These are phyloP conservation scores for Pseudococcus longispinus DNA, from an alignment of 2,888 invertebrate species.

Conservation along the genomic window DNA sequence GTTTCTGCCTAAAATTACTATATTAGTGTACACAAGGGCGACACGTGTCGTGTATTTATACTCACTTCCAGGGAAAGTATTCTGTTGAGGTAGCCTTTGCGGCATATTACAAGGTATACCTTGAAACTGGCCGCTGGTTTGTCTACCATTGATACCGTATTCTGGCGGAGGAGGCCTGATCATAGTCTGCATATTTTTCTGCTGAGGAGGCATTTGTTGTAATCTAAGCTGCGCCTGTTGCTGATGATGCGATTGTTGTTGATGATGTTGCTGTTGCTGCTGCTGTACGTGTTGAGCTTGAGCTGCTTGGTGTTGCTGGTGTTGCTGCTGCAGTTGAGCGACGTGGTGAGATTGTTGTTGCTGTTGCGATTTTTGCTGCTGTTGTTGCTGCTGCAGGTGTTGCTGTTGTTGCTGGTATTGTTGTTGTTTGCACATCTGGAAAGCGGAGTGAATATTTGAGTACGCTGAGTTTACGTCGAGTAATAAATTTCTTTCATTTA, in stretches of 20 bases:
- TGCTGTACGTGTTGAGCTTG: not conserved
- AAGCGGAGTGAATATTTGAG: not conserved
- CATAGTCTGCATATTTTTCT: conserved; percentile 15
- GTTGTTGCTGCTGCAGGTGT: not conserved
- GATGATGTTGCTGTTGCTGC: conserved; percentile 36
- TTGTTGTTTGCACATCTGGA: conserved; percentile 30
- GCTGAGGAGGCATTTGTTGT: conserved; percentile 22
- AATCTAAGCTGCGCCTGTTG: not conserved
- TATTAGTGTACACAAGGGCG: not conserved
- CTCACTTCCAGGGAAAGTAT: conserved; percentile 38
- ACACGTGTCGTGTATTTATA: not conserved
- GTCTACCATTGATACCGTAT: conserved; percentile 48
- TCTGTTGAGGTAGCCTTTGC: conserved; percentile 48
- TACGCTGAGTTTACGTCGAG: not conserved
- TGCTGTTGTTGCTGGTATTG: not conserved
- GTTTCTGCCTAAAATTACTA: not conserved
- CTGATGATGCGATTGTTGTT: not conserved
- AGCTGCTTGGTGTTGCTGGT: conserved; percentile 3
- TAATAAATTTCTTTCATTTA: not conserved
- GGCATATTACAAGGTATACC: conserved; percentile 43
- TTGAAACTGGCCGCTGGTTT: conserved; percentile 16
- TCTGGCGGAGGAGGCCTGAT: conserved; percentile 53
- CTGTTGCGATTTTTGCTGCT: conserved; percentile 2
- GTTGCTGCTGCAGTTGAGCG: conserved; percentile 10
- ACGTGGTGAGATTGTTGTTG: conserved; percentile 23